phyloP scores from a whole-genome alignment of 2,888 invertebrate genomes.

The Diachrysia chrysitis region DNA sequence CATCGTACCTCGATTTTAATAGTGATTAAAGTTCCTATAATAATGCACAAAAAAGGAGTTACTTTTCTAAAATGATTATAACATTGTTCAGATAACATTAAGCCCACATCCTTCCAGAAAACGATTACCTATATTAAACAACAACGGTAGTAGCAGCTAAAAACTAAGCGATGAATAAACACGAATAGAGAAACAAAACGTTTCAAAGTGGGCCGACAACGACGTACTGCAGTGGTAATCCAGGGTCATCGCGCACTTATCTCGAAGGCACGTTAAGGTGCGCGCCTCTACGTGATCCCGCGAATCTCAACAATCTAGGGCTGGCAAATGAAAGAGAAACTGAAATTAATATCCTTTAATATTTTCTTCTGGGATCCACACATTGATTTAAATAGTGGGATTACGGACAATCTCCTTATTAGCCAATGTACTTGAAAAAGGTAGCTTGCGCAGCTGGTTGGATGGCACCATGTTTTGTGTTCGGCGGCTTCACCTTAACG shows the following conservation, averaged over 20 bases:
- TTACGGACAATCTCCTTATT: background rate
- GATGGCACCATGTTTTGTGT: background rate
- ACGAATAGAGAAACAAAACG: conserved; percentile 54
- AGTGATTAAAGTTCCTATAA: background rate
- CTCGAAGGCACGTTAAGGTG: conserved; percentile 56
- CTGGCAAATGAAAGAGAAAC: conserved; percentile 13
- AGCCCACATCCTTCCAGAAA: conserved; percentile 15
- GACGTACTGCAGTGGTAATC: conserved; percentile 55
- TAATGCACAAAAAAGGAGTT: background rate
- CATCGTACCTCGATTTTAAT: background rate
- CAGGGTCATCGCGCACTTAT: conserved; percentile 65
- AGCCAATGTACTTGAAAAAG: background rate
- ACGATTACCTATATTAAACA: conserved; percentile 41
- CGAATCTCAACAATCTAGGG: conserved; percentile 62
- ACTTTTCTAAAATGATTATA: background rate
- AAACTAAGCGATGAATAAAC: conserved; percentile 52
- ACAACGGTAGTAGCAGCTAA: conserved; percentile 45
- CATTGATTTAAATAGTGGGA: background rate
- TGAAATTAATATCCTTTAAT: background rate
- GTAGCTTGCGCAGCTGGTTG: background rate
- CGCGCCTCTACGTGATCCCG: conserved; percentile 59
- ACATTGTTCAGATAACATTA: conserved; percentile 1
- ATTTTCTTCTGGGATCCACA: background rate
- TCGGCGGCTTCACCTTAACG: background rate
- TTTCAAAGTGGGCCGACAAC: conserved; percentile 44